A percentile compares a stretch with the other conserved stretches of the same genome.
Conservation (phyloP, 2,888 invertebrate genomes). For the Baccha elongata region DNA sequence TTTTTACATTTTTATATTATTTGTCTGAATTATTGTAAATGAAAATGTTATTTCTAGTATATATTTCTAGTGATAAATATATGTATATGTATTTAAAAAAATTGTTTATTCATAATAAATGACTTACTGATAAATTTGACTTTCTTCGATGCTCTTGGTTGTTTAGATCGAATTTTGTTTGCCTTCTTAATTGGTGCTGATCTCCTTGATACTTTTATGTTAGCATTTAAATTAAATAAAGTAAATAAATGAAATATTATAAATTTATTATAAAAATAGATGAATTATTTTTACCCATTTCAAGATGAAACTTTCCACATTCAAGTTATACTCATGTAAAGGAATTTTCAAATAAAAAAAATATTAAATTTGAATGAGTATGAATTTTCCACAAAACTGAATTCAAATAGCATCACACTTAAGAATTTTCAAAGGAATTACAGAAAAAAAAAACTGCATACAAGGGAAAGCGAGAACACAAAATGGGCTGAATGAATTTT, state of each 20-base stretch:
- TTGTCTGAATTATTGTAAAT: no score
- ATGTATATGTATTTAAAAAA: no score
- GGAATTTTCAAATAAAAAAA: background rate
- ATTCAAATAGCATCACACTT: slow-evolving; percentile 39
- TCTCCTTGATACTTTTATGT: slow-evolving; percentile 81
- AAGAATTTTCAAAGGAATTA: slow-evolving; percentile 32
- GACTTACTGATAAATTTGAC: slow-evolving; percentile 96
- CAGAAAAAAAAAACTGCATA: slow-evolving; percentile 1
- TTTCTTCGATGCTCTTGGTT: slow-evolving; percentile 88
- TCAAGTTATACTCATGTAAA: no score
- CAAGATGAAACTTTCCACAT: slow-evolving; percentile 35
- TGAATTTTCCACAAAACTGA: slow-evolving; percentile 48
- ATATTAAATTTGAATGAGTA: background rate
- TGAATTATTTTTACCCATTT: slow-evolving; percentile 24
- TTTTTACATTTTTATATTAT: no score
- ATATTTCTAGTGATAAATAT: no score
- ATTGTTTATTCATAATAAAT: no score
- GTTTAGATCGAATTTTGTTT: slow-evolving; percentile 91
- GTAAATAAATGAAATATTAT: background rate
- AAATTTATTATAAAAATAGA: slow-evolving; percentile 20
- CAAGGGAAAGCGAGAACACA: no score
- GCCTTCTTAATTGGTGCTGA: slow-evolving; percentile 91
- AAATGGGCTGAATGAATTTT: slow-evolving; percentile 20
- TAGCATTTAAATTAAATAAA: slow-evolving; percentile 17
- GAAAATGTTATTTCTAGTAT: no score